Percentiles rank a stretch among this genome's conserved stretches.
phyloP scores from a whole-genome alignment of 2,888 invertebrate genomes.

The Cheilosia pagana region DNA sequence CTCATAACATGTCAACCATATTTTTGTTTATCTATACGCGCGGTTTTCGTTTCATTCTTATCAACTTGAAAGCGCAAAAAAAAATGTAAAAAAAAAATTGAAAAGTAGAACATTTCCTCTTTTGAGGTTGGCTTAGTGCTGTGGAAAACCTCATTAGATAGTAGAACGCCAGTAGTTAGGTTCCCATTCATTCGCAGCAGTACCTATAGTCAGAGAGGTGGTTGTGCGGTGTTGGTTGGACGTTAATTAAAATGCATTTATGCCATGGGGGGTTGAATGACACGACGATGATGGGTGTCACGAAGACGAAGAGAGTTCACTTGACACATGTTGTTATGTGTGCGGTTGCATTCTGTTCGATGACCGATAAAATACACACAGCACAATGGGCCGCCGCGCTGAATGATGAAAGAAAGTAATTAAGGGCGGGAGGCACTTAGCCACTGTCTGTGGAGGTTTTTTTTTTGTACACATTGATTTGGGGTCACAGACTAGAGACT shows the following conservation, averaged over 20 bases:
- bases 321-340: constrained; percentile 22
- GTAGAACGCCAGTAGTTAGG: constrained; percentile 62
- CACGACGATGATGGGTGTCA: constrained; percentile 73
- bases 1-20: constrained; percentile 42
- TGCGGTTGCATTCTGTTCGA: constrained; percentile 50
- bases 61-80: constrained; percentile 40
- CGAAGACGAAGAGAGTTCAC: constrained; percentile 35
- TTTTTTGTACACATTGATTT: constrained; percentile 34
- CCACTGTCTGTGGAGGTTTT: constrained; percentile 14
- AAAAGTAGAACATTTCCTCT: constrained; percentile 70
- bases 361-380: constrained; percentile 57
- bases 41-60: constrained; percentile 47
- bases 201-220: constrained; percentile 10
- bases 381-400: constrained; percentile 21
- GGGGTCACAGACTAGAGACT: constrained; percentile 26
- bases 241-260: constrained; percentile 75
- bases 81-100: constrained; percentile 14
- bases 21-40: constrained; percentile 55
- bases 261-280: constrained; percentile 73
- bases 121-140: constrained; percentile 61
- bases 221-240: constrained; percentile 44
- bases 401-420: constrained; percentile 67
- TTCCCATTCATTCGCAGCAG: constrained; percentile 55
- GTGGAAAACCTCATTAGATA: constrained; percentile 68
- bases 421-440: constrained; percentile 63